Percentiles rank a stretch among this genome's conserved stretches.
Conservation (phyloP, 2,797 vertebrate genomes). For the Myiothlypis coronata region DNA sequence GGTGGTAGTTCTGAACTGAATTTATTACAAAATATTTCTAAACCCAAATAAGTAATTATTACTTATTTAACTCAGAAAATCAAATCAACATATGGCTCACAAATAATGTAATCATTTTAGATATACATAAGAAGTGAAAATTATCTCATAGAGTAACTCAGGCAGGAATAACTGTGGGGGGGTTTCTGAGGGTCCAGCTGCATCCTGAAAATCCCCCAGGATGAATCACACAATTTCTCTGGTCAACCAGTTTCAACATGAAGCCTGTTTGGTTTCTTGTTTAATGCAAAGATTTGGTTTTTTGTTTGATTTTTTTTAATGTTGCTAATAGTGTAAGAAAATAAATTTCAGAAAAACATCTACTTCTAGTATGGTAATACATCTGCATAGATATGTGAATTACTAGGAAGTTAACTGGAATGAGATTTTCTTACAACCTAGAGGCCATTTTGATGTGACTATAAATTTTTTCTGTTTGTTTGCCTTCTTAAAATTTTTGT, state of each 20-base stretch:
- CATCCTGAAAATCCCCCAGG: background rate
- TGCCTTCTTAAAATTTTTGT: background rate
- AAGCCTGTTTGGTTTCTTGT: background rate
- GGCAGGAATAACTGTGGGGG: background rate
- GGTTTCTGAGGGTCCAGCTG: background rate
- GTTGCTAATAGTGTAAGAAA: background rate
- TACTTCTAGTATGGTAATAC: background rate
- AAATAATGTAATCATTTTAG: background rate
- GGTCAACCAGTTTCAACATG: background rate
- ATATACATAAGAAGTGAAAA: background rate
- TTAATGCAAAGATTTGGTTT: background rate
- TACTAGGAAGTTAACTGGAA: background rate
- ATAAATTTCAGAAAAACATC: background rate
- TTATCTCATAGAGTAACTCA: background rate
- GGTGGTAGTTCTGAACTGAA: background rate
- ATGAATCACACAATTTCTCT: background rate
- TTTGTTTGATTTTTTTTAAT: background rate
- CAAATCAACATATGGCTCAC: background rate
- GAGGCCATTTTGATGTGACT: background rate
- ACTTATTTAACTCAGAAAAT: background rate
- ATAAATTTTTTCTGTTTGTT: background rate
- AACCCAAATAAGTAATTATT: background rate
- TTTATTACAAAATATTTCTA: background rate
- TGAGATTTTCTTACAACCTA: background rate
- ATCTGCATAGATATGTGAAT: background rate